phyloP scores from a whole-genome alignment of 2,113 vertebrate genomes.

The Nanorana parkeri region DNA sequence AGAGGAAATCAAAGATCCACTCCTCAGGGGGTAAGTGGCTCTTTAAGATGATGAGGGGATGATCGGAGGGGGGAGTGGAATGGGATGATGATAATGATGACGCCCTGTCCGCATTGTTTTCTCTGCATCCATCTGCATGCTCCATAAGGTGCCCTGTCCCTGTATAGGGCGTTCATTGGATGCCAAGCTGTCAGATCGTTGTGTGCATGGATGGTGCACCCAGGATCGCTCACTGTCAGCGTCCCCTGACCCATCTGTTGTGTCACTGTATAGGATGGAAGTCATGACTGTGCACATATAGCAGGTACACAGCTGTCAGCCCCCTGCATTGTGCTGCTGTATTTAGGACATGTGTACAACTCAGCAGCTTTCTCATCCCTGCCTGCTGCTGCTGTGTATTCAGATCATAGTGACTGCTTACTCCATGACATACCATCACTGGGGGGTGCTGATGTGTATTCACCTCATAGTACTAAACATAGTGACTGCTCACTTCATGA shows the following conservation, averaged over 20 bases:
- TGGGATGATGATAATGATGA: background rate
- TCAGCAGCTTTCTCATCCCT: background rate
- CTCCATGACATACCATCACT: too few relatives aligned
- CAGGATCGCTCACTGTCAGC: background rate
- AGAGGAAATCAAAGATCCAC: slow-evolving; percentile 58
- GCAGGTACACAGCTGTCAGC: background rate
- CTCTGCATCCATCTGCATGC: background rate
- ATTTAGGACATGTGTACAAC: background rate
- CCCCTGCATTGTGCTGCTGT: background rate
- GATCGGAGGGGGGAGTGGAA: background rate
- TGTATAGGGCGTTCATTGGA: background rate
- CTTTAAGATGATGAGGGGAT: slow-evolving; percentile 19
- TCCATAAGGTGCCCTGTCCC: background rate
- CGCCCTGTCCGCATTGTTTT: background rate
- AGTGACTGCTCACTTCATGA: background rate
- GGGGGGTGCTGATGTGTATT: too few relatives aligned
- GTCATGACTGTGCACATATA: background rate
- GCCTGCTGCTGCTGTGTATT: too few relatives aligned
- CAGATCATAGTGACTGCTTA: too few relatives aligned
- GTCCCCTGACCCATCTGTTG: slow-evolving; percentile 20
- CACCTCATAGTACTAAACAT: too few relatives aligned
- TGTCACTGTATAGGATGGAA: slow-evolving; percentile 19
- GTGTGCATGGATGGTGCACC: background rate
- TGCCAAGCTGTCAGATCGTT: too few relatives aligned
- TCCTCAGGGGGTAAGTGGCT: slow-evolving; percentile 57